Evolutionary conservation across 2,888 invertebrate species (phyloP).

Genomic region (Thymelicus lineola): DNA sequence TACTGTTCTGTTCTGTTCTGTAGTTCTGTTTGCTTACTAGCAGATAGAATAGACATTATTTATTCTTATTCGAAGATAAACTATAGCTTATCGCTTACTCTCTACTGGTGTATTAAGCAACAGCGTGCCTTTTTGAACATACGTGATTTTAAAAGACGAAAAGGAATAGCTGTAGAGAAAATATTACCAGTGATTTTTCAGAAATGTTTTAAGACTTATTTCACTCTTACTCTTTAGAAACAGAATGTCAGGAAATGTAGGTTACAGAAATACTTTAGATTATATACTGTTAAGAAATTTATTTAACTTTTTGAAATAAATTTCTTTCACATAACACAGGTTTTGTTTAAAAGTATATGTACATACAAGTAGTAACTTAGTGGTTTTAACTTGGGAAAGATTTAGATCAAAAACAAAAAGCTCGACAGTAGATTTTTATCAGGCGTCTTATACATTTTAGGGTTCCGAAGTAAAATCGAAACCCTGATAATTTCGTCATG

Average conservation of each 20-base stretch:
- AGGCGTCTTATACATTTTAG: too few relatives aligned
- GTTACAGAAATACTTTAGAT: not conserved
- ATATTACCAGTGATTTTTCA: conserved; percentile 21
- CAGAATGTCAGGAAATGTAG: conserved; percentile 2
- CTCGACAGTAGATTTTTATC: too few relatives aligned
- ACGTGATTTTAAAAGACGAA: conserved; percentile 28
- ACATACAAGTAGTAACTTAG: too few relatives aligned
- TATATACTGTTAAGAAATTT: not conserved
- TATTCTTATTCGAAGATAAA: not conserved
- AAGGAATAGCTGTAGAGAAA: conserved; percentile 12
- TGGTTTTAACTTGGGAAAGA: too few relatives aligned
- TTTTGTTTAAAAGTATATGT: too few relatives aligned
- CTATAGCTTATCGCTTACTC: not conserved
- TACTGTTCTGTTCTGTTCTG: too few relatives aligned
- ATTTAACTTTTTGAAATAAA: not conserved
- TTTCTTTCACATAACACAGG: too few relatives aligned
- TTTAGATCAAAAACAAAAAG: too few relatives aligned
- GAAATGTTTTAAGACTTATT: conserved; percentile 11
- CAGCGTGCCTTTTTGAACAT: conserved; percentile 18
- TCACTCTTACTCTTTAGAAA: conserved; percentile 1
- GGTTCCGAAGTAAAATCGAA: too few relatives aligned
- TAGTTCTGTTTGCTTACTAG: too few relatives aligned
- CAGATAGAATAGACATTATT: too few relatives aligned
- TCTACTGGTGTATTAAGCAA: not conserved
- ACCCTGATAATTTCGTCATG: too few relatives aligned